phyloP scores from a whole-genome alignment of 2,888 invertebrate species.

The Cerastis leucographa region DNA sequence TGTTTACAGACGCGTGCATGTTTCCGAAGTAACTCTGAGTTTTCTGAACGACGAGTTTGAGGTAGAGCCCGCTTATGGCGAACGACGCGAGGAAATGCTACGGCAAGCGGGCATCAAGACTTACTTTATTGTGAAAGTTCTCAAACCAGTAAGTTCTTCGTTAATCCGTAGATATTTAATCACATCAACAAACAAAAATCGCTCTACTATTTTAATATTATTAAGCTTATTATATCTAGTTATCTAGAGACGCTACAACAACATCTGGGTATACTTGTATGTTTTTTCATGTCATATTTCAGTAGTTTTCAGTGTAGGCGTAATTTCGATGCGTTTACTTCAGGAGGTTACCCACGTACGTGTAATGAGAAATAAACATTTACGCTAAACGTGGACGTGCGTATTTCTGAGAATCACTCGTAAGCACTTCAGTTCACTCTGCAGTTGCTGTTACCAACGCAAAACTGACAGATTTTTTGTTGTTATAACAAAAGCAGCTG shows the following conservation, averaged over 20 bases:
- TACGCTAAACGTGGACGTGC: conserved; percentile 47
- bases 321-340: conserved; percentile 38
- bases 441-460: conserved; percentile 31
- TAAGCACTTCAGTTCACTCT: conserved; percentile 42
- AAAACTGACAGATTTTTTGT: conserved; percentile 23
- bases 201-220: conserved; percentile 2
- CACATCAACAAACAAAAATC: neutral
- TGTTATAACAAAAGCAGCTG: conserved; percentile 12
- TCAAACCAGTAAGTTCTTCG: conserved; percentile 93
- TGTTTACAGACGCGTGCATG: conserved; percentile 95
- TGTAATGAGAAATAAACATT: conserved; percentile 57
- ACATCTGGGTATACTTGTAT: conserved; percentile 12
- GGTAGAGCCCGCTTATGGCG: conserved; percentile 97
- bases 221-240: conserved; percentile 11
- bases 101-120: conserved; percentile 97
- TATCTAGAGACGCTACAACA: conserved; percentile 7
- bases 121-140: conserved; percentile 96
- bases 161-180: conserved; percentile 52
- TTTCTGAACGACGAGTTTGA: conserved; percentile 97
- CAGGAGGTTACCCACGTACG: conserved; percentile 6
- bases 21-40: conserved; percentile 97
- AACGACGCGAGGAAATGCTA: conserved; percentile 97
- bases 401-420: conserved; percentile 51
- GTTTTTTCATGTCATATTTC: conserved; percentile 37
- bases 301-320: conserved; percentile 26